These are phyloP conservation scores for Brachymystax lenok DNA, from an alignment of 2,797 vertebrate genomes.

Conservation along the genomic window DNA sequence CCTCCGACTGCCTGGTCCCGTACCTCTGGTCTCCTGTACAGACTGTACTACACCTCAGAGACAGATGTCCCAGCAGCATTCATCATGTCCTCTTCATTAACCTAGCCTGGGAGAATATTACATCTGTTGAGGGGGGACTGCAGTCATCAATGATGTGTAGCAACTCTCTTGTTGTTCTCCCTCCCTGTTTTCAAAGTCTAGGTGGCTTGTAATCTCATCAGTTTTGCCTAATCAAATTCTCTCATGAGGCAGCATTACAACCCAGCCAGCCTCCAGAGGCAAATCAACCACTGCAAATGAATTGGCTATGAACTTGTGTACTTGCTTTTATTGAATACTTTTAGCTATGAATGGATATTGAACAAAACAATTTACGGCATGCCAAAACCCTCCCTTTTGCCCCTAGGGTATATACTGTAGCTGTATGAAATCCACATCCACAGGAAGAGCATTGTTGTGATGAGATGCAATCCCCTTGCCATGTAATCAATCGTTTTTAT, in stretches of 20 bases:
- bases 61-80: background rate
- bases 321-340: constrained; percentile 15
- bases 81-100: background rate
- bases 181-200: constrained; percentile 17
- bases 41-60: background rate
- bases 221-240: constrained; percentile 5
- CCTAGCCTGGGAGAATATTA: background rate
- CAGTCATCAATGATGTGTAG: background rate
- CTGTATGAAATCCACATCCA: background rate
- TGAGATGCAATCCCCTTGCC: background rate
- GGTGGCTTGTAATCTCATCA: background rate
- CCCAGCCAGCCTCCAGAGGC: background rate
- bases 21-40: background rate
- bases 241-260: constrained; percentile 6
- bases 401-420: background rate
- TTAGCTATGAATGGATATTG: constrained; percentile 4
- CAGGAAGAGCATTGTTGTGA: background rate
- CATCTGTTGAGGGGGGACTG: background rate
- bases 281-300: constrained; percentile 13
- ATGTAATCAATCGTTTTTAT: background rate
- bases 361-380: background rate
- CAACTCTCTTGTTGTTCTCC: constrained; percentile 1
- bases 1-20: background rate
- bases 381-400: background rate
- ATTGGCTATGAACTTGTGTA: background rate